phyloP scores from a whole-genome alignment of 2,888 invertebrate genomes.

The Heteromyza rotundicornis region DNA sequence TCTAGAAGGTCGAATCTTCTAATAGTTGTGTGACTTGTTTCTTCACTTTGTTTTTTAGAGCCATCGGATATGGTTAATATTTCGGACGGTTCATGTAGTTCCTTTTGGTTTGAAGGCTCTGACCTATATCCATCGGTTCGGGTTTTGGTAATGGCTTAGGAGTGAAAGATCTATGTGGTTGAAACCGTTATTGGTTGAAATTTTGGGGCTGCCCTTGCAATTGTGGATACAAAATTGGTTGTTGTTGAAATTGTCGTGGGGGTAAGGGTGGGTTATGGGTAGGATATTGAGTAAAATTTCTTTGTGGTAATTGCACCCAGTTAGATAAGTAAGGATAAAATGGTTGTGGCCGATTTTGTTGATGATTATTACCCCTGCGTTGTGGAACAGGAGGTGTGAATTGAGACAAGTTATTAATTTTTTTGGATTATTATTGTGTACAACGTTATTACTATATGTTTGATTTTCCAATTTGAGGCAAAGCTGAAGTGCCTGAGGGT shows the following conservation, averaged over 20 bases:
- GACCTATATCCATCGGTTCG: conserved; percentile 25
- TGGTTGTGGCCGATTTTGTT: neutral
- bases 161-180: conserved; percentile 7
- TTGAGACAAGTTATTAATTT: neutral
- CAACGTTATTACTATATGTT: neutral
- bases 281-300: neutral
- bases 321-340: neutral
- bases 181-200: neutral
- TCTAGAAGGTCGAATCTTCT: conserved; percentile 2
- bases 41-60: conserved; percentile 5
- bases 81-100: conserved; percentile 25
- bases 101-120: conserved; percentile 4
- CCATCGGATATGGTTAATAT: conserved; percentile 1
- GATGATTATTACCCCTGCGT: neutral
- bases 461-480: conserved; percentile 12
- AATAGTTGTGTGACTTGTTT: neutral
- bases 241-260: neutral
- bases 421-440: neutral
- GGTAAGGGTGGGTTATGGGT: neutral
- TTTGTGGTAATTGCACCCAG: neutral
- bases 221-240: conserved; percentile 2
- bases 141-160: conserved; percentile 14
- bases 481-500: conserved; percentile 31
- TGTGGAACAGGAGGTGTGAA: neutral
- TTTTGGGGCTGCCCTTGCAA: conserved; percentile 3